Base-by-base conservation (phyloP, 2,113 vertebrate genomes). In the Oenanthe melanoleuca region DNA sequence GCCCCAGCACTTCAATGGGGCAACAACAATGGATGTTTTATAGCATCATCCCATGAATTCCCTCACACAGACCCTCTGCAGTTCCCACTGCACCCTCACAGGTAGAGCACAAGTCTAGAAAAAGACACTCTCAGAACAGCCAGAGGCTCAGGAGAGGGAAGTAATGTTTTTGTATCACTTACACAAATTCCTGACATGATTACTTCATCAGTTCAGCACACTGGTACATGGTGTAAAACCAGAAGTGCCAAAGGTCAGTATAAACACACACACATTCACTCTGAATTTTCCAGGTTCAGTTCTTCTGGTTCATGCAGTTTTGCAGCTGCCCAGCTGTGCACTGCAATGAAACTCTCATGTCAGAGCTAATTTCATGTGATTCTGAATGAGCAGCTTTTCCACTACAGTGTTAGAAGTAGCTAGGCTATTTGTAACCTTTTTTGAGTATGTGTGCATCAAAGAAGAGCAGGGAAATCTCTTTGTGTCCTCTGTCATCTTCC, bases 331-430 rank as follows among this genome's bases (percentile, higher is more conserved):
- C 34, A 79, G 42, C 9, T 50, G 52, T 6, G 1, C 13, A 17
- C 8, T 3, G 2, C 1, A 2, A 12, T 34, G 45, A 86, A 26
- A 52, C 23, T 45, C n/a, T 52, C 9, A 0, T 1, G 1, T 65
- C 55, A 72, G 42, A 49, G 29, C 12, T 66, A n/a, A 66, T 80
- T 78, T 34, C 26, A 19, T 1, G 3, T 31, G 26, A 60, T 66
- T 80, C 34, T 47, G 34, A 70, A 59, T 4, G 6, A 61, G 34
- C 34, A 63, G 22, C 9, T 70, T 56, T 52, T 49, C 33, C 26
- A 75, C 16, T 15, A 1, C 20, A 16, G 6, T n/a, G 22, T 21
- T 52, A 49, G 37, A 28, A 86, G 31, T 33, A 42, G 7, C 6
- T 37, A 19, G 38, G 25, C 31, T 74, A 5, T 44, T 24, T 56